These are phyloP conservation scores for Bufo gargarizans DNA, from an alignment of 2,113 vertebrate genomes.

Conservation along the genomic window DNA sequence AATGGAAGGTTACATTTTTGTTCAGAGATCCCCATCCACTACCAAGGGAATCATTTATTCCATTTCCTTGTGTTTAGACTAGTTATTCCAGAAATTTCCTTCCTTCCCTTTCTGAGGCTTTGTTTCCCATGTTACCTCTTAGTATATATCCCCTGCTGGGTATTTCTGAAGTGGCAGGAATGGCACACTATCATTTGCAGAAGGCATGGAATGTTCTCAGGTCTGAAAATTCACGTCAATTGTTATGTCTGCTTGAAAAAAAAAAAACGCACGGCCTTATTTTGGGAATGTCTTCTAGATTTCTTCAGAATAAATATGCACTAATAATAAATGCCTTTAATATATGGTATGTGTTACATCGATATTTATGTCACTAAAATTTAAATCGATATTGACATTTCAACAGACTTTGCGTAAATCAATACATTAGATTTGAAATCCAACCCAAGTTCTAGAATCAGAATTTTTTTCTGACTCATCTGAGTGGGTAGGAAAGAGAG, in stretches of 20 bases:
- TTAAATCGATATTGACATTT: no score
- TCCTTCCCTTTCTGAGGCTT: slow-evolving; percentile 43
- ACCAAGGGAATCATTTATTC: slow-evolving; percentile 34
- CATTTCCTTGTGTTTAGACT: slow-evolving; percentile 42
- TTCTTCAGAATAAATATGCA: neutral
- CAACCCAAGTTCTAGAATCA: no score
- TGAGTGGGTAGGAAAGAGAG: no score
- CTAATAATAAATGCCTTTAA: neutral
- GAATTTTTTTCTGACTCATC: no score
- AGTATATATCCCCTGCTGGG: slow-evolving; percentile 12
- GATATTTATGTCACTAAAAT: neutral
- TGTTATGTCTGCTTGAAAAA: slow-evolving; percentile 2
- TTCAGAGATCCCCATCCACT: slow-evolving; percentile 17
- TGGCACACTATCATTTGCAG: neutral
- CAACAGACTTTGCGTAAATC: no score
- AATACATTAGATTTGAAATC: no score
- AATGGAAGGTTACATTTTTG: neutral
- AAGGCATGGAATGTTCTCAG: neutral
- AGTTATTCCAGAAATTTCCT: slow-evolving; percentile 51
- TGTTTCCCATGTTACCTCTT: slow-evolving; percentile 12
- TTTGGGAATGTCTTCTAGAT: neutral
- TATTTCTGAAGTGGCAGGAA: neutral
- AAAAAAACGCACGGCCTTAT: neutral
- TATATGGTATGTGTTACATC: neutral
- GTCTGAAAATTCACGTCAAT: slow-evolving; percentile 3